phyloP scores from a whole-genome alignment of 2,113 vertebrate species.

The Antigone vipio region DNA sequence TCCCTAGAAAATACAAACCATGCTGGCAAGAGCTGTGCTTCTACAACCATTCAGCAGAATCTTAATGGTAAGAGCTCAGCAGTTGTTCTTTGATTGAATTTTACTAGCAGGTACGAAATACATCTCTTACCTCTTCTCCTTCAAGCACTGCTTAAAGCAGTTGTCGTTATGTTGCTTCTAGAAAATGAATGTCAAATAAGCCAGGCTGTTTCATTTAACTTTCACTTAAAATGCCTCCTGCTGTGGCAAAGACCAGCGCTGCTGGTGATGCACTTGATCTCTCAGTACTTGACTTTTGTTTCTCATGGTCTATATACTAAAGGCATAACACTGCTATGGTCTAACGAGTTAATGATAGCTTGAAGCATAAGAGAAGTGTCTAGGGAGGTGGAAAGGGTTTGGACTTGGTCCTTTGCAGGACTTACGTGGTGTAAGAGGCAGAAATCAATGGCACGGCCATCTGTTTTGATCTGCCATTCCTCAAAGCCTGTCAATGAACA shows the following conservation, averaged over 20 bases:
- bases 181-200: background rate
- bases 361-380: background rate
- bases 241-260: background rate
- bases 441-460: background rate
- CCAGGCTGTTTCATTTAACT: background rate
- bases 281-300: background rate
- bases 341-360: background rate
- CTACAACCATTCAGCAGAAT: background rate
- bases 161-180: background rate
- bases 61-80: background rate
- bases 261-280: background rate
- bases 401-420: background rate
- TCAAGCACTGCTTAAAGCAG: background rate
- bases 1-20: background rate
- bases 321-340: background rate
- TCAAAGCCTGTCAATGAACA: background rate
- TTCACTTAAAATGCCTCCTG: background rate
- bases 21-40: background rate
- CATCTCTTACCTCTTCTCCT: background rate
- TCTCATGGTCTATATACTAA: background rate
- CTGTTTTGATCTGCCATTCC: background rate
- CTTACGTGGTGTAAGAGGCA: rapidly evolving
- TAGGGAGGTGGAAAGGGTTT: background rate
- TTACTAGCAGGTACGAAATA: background rate
- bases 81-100: background rate